phyloP scores from a whole-genome alignment of 2,113 vertebrate species.

The Marcusenius ussheri region DNA sequence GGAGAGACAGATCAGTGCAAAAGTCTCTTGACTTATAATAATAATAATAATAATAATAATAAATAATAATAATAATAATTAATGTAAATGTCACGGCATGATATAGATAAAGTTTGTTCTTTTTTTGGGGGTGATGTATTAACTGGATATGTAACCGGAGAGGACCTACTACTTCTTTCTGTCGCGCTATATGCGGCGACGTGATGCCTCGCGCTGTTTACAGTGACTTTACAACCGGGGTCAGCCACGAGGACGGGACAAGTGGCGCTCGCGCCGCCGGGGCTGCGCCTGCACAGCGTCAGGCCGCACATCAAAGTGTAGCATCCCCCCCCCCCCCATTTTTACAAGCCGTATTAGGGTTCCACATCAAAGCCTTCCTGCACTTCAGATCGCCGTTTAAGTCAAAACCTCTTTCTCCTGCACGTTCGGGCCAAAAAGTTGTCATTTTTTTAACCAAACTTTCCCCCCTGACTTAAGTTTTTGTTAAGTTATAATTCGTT shows the following conservation, averaged over 20 bases:
- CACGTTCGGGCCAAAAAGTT: not conserved
- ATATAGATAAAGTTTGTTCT: not conserved
- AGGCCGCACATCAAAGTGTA: constrained; percentile 62
- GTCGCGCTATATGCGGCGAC: not conserved
- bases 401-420: constrained; percentile 36
- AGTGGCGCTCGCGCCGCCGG: constrained; percentile 25
- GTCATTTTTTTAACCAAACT: not conserved
- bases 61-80: not conserved
- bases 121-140: not conserved
- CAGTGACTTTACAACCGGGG: constrained; percentile 52
- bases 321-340: constrained; percentile 35
- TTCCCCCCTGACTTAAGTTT: not conserved
- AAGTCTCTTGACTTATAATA: not conserved
- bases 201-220: constrained; percentile 51
- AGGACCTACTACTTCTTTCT: not conserved
- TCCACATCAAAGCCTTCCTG: constrained; percentile 54
- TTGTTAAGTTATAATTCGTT: not conserved
- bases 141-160: not conserved
- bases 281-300: constrained; percentile 53
- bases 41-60: not conserved
- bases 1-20: not conserved
- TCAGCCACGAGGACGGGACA: constrained; percentile 38
- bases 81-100: not conserved
- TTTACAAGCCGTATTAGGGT: constrained; percentile 59
- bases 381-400: constrained; percentile 42